Conservation (phyloP, 2,113 vertebrate genomes). For the Lates calcarifer region DNA sequence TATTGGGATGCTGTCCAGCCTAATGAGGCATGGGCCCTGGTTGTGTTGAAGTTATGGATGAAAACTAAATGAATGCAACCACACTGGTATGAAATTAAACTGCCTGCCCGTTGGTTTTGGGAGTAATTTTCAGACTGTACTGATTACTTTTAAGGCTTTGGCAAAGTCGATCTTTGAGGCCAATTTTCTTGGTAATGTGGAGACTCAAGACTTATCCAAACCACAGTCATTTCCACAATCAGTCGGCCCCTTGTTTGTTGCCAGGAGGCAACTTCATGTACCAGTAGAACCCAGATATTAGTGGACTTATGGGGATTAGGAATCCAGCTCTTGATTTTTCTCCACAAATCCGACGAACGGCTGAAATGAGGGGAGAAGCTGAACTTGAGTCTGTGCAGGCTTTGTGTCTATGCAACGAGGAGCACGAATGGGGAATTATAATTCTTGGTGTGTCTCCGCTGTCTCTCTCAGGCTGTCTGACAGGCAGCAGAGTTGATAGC, state of each 20-base stretch:
- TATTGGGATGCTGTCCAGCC: conserved; percentile 5
- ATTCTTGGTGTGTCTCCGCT: conserved; percentile 40
- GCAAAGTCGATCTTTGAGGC: conserved; percentile 25
- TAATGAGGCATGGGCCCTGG: conserved; percentile 32
- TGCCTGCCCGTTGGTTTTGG: conserved; percentile 28
- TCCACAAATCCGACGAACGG: conserved; percentile 48
- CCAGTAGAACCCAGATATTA: conserved; percentile 38
- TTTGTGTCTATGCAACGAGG: conserved; percentile 22
- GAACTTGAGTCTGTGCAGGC: conserved; percentile 23
- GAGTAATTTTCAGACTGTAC: conserved; percentile 24
- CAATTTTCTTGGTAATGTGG: conserved; percentile 18
- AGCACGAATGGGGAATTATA: conserved; percentile 57
- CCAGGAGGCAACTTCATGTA: conserved; percentile 43
- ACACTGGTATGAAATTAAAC: conserved; percentile 55
- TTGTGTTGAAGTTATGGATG: conserved; percentile 22
- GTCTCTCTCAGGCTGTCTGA: conserved; percentile 52
- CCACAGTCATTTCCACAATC: conserved; percentile 16
- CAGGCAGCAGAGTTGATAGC: conserved; percentile 53
- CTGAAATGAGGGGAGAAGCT: conserved; percentile 19
- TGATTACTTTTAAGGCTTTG: conserved; percentile 35
- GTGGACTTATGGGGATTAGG: conserved; percentile 55
- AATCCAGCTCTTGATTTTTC: conserved; percentile 40
- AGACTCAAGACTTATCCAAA: conserved; percentile 16
- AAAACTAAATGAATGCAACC: conserved; percentile 39
- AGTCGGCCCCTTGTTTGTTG: conserved; percentile 12